Conservation (phyloP, 1,140 invertebrate species). For the Eumeta japonica region DNA sequence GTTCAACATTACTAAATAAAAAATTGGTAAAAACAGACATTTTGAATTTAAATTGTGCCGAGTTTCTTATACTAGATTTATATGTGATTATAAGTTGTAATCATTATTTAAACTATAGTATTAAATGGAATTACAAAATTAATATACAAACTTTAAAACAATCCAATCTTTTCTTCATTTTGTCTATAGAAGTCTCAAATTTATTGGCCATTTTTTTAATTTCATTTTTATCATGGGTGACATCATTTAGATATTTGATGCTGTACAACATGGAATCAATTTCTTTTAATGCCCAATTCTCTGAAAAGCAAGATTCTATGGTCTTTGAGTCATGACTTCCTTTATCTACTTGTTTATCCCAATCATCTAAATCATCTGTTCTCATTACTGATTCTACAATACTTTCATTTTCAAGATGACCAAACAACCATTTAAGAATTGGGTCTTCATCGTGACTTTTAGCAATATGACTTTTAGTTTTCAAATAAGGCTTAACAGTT, state of each 20-base stretch:
- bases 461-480: slow-evolving; percentile 21
- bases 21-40: too few species aligned
- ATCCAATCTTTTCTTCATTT: slow-evolving; percentile 21
- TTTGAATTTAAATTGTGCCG: too few species aligned
- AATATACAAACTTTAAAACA: slow-evolving; percentile 30
- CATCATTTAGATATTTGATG: slow-evolving; percentile 29
- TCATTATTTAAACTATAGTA: too few species aligned
- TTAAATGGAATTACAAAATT: too few species aligned
- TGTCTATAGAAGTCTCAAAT: slow-evolving; percentile 25
- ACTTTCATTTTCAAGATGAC: slow-evolving; percentile 14
- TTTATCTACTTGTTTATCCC: slow-evolving; percentile 26
- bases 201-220: slow-evolving; percentile 23
- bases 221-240: slow-evolving; percentile 21
- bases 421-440: slow-evolving; percentile 31
- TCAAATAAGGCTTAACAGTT: slow-evolving; percentile 26
- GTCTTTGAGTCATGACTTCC: slow-evolving; percentile 10
- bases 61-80: too few species aligned
- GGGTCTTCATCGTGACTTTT: slow-evolving; percentile 30
- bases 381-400: neutral
- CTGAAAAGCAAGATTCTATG: slow-evolving; percentile 36
- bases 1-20: too few species aligned
- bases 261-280: slow-evolving; percentile 33
- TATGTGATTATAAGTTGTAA: too few species aligned
- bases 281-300: slow-evolving; percentile 27
- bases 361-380: slow-evolving; percentile 18